phyloP scores from a whole-genome alignment of 2,113 vertebrate genomes.

The Fregata magnificens region DNA sequence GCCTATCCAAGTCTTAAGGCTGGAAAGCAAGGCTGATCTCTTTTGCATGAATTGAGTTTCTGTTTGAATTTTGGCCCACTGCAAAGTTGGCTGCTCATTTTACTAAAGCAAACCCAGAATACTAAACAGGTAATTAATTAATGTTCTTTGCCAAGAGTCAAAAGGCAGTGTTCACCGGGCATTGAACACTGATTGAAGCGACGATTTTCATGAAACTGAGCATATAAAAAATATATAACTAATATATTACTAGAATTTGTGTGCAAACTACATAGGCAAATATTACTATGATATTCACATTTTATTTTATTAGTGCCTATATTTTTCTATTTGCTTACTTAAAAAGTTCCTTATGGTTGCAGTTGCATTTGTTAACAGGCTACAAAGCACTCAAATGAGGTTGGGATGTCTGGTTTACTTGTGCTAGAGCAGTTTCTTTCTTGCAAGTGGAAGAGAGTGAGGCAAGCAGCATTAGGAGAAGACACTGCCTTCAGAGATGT shows the following conservation, averaged over 20 bases:
- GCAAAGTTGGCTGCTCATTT: slow-evolving; percentile 54
- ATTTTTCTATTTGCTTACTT: not conserved
- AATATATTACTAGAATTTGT: not conserved
- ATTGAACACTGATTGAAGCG: not conserved
- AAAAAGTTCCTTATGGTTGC: not conserved
- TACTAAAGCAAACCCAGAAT: slow-evolving; percentile 29
- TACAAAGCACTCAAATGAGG: not conserved
- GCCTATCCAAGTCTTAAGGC: slow-evolving; percentile 16
- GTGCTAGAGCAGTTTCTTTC: not conserved
- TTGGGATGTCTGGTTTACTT: not conserved
- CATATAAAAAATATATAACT: not conserved
- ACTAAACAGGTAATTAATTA: slow-evolving; percentile 67
- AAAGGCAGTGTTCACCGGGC: slow-evolving; percentile 14
- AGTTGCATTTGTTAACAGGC: not conserved
- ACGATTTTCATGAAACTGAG: not conserved
- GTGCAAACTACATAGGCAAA: not conserved
- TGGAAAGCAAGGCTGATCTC: not conserved
- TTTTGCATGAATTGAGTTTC: slow-evolving; percentile 34
- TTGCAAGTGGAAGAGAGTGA: not conserved
- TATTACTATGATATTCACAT: not conserved
- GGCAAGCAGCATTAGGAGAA: not conserved
- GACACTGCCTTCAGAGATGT: not conserved
- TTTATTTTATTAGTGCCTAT: not conserved
- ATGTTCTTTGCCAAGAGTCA: slow-evolving; percentile 31
- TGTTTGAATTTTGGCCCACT: slow-evolving; percentile 60